Evolutionary conservation across 1,140 invertebrate genomes (phyloP).

Genomic region (Wasmannia auropunctata): DNA sequence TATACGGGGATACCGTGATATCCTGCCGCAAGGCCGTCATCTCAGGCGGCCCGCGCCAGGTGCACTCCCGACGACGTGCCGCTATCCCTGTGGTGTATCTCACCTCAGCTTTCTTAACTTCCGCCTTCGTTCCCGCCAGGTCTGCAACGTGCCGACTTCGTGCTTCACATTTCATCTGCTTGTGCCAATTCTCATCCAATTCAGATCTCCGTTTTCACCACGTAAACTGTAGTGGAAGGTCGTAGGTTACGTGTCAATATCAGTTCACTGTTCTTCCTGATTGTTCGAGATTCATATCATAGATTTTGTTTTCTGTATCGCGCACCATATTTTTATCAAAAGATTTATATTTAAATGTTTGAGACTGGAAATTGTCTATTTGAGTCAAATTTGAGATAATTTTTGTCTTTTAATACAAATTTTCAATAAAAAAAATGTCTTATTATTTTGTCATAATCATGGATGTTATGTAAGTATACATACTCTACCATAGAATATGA

Average conservation of each 20-base stretch:
- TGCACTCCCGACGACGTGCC: slow-evolving; percentile 64
- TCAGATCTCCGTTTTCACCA: not conserved
- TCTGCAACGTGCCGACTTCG: slow-evolving; percentile 61
- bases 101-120: slow-evolving; percentile 58
- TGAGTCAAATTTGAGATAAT: not conserved
- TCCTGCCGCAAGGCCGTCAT: slow-evolving; percentile 81
- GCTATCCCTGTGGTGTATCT: slow-evolving; percentile 46
- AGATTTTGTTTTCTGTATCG: not conserved
- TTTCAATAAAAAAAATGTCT: no score
- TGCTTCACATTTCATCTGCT: slow-evolving; percentile 79
- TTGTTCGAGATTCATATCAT: not conserved
- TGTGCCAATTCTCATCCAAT: not conserved
- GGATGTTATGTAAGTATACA: not conserved
- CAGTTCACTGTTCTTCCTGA: not conserved
- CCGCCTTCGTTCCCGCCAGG: slow-evolving; percentile 62
- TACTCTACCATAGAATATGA: not conserved
- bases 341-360: not conserved
- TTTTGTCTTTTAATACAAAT: not conserved
- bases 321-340: not conserved
- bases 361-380: slow-evolving; percentile 6
- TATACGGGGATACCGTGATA: slow-evolving; percentile 77
- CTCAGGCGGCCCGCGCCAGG: slow-evolving; percentile 80
- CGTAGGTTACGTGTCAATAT: not conserved
- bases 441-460: not conserved
- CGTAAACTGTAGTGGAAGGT: not conserved